Evolutionary conservation across 2,888 invertebrate genomes (phyloP), one percentile per base, ranked within the genome.

Genomic region (Alloplasta piceator): DNA sequence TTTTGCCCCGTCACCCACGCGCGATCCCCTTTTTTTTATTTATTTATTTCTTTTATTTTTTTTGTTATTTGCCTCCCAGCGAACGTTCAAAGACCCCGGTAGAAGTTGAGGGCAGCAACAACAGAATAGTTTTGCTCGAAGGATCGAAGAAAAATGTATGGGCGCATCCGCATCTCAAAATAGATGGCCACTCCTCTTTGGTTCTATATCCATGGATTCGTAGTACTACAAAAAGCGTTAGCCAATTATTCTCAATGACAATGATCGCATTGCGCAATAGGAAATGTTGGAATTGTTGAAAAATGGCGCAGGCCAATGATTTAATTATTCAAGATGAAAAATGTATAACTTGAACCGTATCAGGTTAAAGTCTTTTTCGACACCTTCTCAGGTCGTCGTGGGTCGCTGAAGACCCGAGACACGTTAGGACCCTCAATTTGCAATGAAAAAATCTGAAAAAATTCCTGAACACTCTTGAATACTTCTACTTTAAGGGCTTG

Each of bases 11-110:
- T 50, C 75, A 52, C 78, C 74, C 74, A 75, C 74, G 70, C 77
- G 66, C 78, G 71, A 64, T 46, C 56, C 46, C 52, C 55, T 48
- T 36, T 41, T 50, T 38, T 74, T 52, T 14, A 52, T 12, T 26
- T n/a, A n/a, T 14, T 50, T 50, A 10, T 50, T 50, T 50, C 50
- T 55, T 50, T 38, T n/a, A 41, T 66, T 64, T 36, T 50, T 64
- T 36, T 55, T 41, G n/a, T 55, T 39, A 9, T 41, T 10, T 63
- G 12, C 55, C 43, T 41, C 4, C 66, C 36, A 71, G 48, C 66
- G 38, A 75, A 75, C 77, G 78, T 82, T 82, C 81, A 82, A 82
- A 82, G 81, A 82, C 78, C 81, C 63, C 81, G 67, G 50, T 36
- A 26, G 46, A 12, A 14, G 10, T 16, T n/a, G 63, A 66, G 12